Conservation (phyloP, 2,113 vertebrate genomes). For the Microcebus murinus region DNA sequence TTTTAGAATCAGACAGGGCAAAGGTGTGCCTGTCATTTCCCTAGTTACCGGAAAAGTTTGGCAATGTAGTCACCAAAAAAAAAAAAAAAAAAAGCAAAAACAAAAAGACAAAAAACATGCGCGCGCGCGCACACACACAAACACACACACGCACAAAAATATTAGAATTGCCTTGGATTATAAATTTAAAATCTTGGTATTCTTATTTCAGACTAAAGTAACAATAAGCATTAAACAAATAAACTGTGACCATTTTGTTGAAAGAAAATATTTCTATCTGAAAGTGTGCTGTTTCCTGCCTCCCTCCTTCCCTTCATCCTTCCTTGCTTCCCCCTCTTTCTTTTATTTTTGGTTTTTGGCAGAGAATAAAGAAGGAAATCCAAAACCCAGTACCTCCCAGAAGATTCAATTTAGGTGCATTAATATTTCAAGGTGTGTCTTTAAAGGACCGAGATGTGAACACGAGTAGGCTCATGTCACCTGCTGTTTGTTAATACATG, state of each 20-base stretch:
- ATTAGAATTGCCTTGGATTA: neutral
- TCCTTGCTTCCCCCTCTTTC: neutral
- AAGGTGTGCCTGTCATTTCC: neutral
- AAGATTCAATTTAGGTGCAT: neutral
- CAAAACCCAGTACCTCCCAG: neutral
- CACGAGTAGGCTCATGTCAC: accelerated
- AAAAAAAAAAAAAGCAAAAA: too few relatives aligned
- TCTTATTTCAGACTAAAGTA: neutral
- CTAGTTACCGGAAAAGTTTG: neutral
- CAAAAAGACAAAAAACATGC: too few relatives aligned
- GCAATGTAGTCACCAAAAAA: neutral
- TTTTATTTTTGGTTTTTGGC: too few relatives aligned
- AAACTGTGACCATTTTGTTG: neutral
- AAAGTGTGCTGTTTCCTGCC: neutral
- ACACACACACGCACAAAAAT: too few relatives aligned
- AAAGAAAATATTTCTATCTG: neutral
- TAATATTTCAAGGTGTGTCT: neutral
- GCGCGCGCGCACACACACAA: too few relatives aligned
- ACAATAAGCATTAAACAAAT: neutral
- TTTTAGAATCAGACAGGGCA: neutral
- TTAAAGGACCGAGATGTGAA: neutral
- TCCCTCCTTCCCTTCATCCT: neutral
- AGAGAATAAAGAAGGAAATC: neutral
- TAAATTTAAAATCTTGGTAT: neutral
- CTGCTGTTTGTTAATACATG: neutral